These are phyloP conservation scores for Campoletis sonorensis DNA, from an alignment of 1,140 invertebrate species.

Conservation along the genomic window DNA sequence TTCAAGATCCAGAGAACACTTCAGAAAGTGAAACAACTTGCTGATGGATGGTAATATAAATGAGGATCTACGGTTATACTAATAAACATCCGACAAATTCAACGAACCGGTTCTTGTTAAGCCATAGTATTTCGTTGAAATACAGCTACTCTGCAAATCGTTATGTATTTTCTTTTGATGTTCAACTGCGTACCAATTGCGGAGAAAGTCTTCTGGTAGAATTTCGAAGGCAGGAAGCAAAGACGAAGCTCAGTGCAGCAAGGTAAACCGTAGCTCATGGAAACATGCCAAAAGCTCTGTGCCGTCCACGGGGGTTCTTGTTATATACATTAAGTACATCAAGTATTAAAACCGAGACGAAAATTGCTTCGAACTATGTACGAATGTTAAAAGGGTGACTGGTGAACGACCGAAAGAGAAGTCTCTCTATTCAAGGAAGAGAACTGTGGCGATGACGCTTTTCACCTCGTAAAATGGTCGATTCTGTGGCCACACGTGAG, in stretches of 20 bases:
- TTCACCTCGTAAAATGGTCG: slow-evolving; percentile 2
- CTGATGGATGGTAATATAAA: too few relatives aligned
- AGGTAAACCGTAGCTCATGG: neutral
- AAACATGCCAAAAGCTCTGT: slow-evolving; percentile 15
- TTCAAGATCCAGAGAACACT: too few relatives aligned
- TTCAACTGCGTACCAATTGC: too few relatives aligned
- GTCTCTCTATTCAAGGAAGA: neutral
- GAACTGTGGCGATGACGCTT: neutral
- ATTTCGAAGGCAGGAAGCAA: neutral
- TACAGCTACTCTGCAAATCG: too few relatives aligned
- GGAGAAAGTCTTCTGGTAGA: neutral
- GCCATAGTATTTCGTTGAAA: too few relatives aligned
- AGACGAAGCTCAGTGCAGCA: neutral
- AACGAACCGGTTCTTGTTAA: too few relatives aligned
- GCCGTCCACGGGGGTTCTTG: neutral
- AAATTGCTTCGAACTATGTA: slow-evolving; percentile 35
- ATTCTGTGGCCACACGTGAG: slow-evolving; percentile 8
- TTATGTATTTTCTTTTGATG: too few relatives aligned
- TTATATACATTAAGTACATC: slow-evolving; percentile 48
- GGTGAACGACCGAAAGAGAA: neutral
- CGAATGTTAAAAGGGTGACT: neutral
- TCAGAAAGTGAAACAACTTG: too few relatives aligned
- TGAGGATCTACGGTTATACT: too few relatives aligned
- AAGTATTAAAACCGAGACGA: slow-evolving; percentile 41
- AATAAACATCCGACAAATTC: too few relatives aligned